Conservation (phyloP, 2,888 invertebrate species). For the Caenorhabditis uteleia region DNA sequence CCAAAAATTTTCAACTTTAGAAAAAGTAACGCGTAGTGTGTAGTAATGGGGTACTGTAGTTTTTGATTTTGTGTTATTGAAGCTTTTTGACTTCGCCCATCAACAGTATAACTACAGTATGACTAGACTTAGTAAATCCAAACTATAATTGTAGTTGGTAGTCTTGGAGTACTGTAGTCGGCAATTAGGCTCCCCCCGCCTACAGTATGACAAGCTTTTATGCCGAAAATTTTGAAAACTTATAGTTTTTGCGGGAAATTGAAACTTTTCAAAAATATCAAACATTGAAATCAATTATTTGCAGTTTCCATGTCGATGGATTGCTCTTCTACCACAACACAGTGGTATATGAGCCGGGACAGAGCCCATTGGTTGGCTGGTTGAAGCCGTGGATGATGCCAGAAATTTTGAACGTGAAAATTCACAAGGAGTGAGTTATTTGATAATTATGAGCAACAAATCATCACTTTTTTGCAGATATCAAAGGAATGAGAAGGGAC, state of each 20-base stretch:
- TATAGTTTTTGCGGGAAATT: background rate
- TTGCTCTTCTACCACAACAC: conserved; percentile 87
- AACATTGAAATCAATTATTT: conserved; percentile 8
- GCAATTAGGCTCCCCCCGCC: too few relatives aligned
- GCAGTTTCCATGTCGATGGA: conserved; percentile 78
- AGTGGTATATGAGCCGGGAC: conserved; percentile 78
- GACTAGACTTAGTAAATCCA: too few relatives aligned
- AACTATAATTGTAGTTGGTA: too few relatives aligned
- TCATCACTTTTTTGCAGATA: background rate
- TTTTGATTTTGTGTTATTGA: too few relatives aligned
- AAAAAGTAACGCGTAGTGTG: too few relatives aligned
- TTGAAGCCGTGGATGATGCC: conserved; percentile 75
- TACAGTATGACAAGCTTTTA: too few relatives aligned
- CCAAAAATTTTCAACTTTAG: too few relatives aligned
- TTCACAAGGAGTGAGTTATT: conserved; percentile 30
- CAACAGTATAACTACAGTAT: too few relatives aligned
- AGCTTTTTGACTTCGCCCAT: too few relatives aligned
- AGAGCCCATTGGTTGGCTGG: conserved; percentile 90
- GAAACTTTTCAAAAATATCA: background rate
- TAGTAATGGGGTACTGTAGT: too few relatives aligned
- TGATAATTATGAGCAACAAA: background rate
- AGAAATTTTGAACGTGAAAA: conserved; percentile 55
- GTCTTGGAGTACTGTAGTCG: too few relatives aligned
- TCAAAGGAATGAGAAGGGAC: background rate
- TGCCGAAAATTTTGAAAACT: background rate